Evolutionary conservation across 1,140 invertebrate genomes (phyloP), one percentile per base, ranked within the genome.

Genomic region (Himalopsyche phryganea): DNA sequence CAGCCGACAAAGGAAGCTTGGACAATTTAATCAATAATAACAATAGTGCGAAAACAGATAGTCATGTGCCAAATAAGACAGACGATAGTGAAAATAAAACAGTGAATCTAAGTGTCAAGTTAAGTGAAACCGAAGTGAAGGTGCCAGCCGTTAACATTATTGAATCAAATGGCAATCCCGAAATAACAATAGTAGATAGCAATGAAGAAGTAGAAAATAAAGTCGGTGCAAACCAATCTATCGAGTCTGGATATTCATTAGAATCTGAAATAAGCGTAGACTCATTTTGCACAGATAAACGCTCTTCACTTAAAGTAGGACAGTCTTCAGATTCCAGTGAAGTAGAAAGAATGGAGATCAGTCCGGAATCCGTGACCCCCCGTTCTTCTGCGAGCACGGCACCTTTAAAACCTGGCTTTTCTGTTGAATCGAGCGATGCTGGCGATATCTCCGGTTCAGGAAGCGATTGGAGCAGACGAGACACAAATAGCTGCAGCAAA

Each of bases 361-460:
- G 75, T 64, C 75, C 77, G 2, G 77, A 78, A 65, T 77, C 75
- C 0, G 67, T 77, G n/a, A 77, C 76, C 1, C 76, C 75, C 5
- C 66, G 75, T 13, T 78, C 75, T 1, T 77, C 75, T 49, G 53
- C 58, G 0, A 76, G 74, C 49, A 76, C 74, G 19, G 75, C 75
- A 18, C 75, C 75, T 14, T 65, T 79, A 13, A 76, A 76, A 62
- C 75, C 77, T 32, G 80, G 78, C 0, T 80, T 81, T 61, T 85
- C 83, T 1, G 74, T 84, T 5, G 83, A 85, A 63, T 85, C 83
- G 0, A 85, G 79, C 56, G 83, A 85, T 50, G 73, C 77, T 6
- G 76, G 76, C 0, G 79, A 80, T 20, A 74, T 75, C 6, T 81
- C 83, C 0, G 83, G 81, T 10, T 83, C 82, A 0, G 81, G 79